Percentiles rank a stretch among this genome's conserved stretches.
phyloP scores from a whole-genome alignment of 2,797 vertebrate species.

The Myotis findleyi region DNA sequence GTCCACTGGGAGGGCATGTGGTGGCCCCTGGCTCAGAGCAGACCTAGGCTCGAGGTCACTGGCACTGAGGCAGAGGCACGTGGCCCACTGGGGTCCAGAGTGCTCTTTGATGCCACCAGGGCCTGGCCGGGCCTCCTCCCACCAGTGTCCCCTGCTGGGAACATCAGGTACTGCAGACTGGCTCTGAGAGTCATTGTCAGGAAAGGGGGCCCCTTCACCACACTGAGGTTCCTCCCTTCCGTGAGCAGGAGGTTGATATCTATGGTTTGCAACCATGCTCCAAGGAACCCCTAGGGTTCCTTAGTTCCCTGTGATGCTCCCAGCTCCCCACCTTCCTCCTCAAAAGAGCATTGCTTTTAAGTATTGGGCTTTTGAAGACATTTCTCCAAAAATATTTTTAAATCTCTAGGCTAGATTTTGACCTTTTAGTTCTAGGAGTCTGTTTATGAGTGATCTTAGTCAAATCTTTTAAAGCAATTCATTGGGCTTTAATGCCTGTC shows the following conservation, averaged over 20 bases:
- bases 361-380: background rate
- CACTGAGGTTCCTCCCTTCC: background rate
- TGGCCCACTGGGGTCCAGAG: background rate
- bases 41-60: constrained; percentile 63
- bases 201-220: too few relatives aligned
- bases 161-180: background rate
- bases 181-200: background rate
- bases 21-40: constrained; percentile 55
- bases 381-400: constrained; percentile 13
- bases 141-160: constrained; percentile 45
- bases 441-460: background rate
- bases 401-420: constrained; percentile 24
- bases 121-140: background rate
- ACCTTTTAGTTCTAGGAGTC: background rate
- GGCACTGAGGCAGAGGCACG: background rate
- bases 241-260: background rate
- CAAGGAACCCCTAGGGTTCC: background rate
- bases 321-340: background rate
- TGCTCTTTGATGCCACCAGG: background rate
- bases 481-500: background rate
- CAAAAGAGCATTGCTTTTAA: background rate
- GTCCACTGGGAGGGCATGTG: constrained; percentile 63
- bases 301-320: background rate
- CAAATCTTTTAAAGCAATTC: background rate
- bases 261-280: background rate